Base-by-base conservation (phyloP, 2,888 invertebrate genomes). In the Conus canariensis region DNA sequence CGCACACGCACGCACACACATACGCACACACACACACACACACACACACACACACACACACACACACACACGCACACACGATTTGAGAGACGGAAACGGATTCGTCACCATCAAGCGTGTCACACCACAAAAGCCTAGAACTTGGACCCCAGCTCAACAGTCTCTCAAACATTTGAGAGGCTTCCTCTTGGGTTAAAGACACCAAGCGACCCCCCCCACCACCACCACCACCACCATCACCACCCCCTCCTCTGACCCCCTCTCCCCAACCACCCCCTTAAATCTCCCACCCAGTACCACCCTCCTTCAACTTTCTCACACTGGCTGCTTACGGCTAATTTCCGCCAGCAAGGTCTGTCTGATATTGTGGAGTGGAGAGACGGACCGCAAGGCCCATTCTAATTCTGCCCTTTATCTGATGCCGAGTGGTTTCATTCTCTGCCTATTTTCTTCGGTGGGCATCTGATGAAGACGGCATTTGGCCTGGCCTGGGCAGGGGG, bases 371-470 rank as follows among this genome's bases (percentile, higher is more conserved):
- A 45, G 45, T 45, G 4, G 70, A 22, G 70, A 70, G 14, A 30
- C 22, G 14, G 4, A 8, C 9, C 9, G 77, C 77, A n/a, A 77
- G 25, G 25, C 77, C 25, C 10, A 77, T 77, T 77, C 77, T 30
- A 77, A 30, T 77, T 77, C 77, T 30, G 19, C 14, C 77, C 30
- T 77, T 77, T 77, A 77, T 77, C 77, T 14, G 25, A 77, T 77
- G 77, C 77, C 77, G 25, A 77, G 77, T 77, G 77, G 45, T 8
- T 77, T 77, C 77, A 77, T 77, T 77, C 77, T 77, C 77, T 77
- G 77, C 25, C 77, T 8, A 77, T 77, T 77, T 77, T 77, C 77
- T 19, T 16, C 25, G 7, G 77, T 12, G 10, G 70, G 70, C 25
- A 14, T 30, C 77, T 77, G 25, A 77, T 25, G 77, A 77, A 77